These are phyloP conservation scores for Oreamnos americanus DNA, from an alignment of 2,113 vertebrate genomes.

Conservation along the genomic window DNA sequence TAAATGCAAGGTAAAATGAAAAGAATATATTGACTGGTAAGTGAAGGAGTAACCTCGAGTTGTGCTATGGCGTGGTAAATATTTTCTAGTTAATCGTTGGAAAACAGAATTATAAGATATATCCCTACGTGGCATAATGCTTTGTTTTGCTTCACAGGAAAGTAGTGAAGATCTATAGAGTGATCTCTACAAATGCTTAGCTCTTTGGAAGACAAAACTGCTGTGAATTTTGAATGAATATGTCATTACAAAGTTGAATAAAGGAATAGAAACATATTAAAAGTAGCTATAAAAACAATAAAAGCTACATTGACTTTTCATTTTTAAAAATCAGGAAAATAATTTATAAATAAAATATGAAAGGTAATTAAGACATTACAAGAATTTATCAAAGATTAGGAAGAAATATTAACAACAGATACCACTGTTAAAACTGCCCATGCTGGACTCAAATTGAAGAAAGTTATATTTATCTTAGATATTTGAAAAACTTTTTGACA, in stretches of 20 bases:
- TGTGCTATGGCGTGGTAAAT: background rate
- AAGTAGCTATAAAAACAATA: background rate
- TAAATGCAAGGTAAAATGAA: background rate
- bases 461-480: slow-evolving; percentile 44
- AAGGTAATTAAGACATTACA: background rate
- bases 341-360: background rate
- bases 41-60: background rate
- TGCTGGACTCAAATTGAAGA: background rate
- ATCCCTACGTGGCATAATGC: background rate
- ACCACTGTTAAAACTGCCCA: background rate
- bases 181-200: background rate
- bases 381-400: background rate
- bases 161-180: background rate
- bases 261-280: background rate
- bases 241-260: background rate
- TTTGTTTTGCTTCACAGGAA: background rate
- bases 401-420: background rate
- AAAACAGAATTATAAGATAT: background rate
- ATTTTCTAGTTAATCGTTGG: background rate
- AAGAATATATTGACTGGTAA: background rate
- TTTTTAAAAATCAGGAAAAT: background rate
- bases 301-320: background rate
- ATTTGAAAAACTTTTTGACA: slow-evolving; percentile 43
- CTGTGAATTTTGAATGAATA: background rate
- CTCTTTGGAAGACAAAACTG: background rate